Evolutionary conservation across 2,797 vertebrate genomes (phyloP), one percentile per base, ranked within the genome.

Genomic region (Dicrostonyx torquatus): DNA sequence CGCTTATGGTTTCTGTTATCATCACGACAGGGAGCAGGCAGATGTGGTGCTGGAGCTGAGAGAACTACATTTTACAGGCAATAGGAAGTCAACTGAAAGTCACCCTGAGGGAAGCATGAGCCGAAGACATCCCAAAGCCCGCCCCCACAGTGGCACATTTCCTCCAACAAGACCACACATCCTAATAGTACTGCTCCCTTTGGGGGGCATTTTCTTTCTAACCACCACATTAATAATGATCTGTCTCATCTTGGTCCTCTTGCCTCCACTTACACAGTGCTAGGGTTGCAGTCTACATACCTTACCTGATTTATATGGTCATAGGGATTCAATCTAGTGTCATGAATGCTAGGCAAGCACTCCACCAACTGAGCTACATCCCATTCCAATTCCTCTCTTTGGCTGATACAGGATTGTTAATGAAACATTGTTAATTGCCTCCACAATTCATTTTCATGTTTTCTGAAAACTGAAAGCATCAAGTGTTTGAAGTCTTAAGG

Each of bases 401-500:
- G 50, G 53, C 37, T 22, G 92, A 37, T 5, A 4, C 1, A 77
- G 75, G 29, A 91, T 76, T 85, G 92, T 64, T 53, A 20, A 84
- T 77, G 76, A 68, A 89, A 64, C 12, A 37, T 15, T 87, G 34
- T 90, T 72, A 45, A 34, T 75, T 76, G 64, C 72, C 43, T 90
- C 92, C 92, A 77, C 4, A 82, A 37, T 78, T 93, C 6, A 87
- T 92, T 92, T 85, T 96, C 26, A 85, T 4, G 6, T 37, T 34
- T 93, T 82, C 76, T 91, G 60, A 91, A 96, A 90, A 48, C 29
- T 34, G 43, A 85, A 89, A 90, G 62, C 62, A 82, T 84, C 2
- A 60, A 75, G 75, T 73, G 0, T 68, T 5, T 92, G 83, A 92
- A 53, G 60, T 15, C 1, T 78, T 87, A 78, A 48, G 87, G 31